Evolutionary conservation across 2,888 invertebrate genomes (phyloP).

Genomic region (Drosophila diplacantha): DNA sequence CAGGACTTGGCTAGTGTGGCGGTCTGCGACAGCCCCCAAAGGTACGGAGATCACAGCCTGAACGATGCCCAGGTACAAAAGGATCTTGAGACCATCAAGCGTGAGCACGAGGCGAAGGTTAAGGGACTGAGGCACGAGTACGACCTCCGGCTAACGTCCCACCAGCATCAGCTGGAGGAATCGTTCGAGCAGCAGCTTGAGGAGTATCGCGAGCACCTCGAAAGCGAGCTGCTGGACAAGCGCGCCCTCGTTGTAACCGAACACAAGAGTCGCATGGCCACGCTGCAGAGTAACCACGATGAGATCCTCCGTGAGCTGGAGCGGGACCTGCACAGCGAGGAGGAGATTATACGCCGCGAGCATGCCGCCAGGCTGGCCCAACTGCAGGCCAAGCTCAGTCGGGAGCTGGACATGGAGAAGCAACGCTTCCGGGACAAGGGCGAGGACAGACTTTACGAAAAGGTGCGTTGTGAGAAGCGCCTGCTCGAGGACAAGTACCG

Average conservation of each 20-base stretch:
- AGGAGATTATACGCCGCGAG: slow-evolving; percentile 83
- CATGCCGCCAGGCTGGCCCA: slow-evolving; percentile 84
- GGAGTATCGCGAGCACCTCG: slow-evolving; percentile 70
- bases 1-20: slow-evolving; percentile 33
- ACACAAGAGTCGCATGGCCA: slow-evolving; percentile 77
- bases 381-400: slow-evolving; percentile 81
- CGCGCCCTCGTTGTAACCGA: slow-evolving; percentile 80
- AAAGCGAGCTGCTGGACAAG: slow-evolving; percentile 78
- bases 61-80: slow-evolving; percentile 65
- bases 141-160: slow-evolving; percentile 75
- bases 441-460: slow-evolving; percentile 80
- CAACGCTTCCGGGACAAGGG: slow-evolving; percentile 76
- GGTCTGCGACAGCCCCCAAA: slow-evolving; percentile 11
- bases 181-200: slow-evolving; percentile 78
- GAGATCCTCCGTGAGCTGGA: slow-evolving; percentile 77
- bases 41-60: slow-evolving; percentile 49
- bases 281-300: slow-evolving; percentile 75
- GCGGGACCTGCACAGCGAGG: slow-evolving; percentile 79
- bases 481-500: slow-evolving; percentile 87
- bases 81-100: slow-evolving; percentile 68
- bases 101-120: slow-evolving; percentile 75
- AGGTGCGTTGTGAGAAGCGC: slow-evolving; percentile 84
- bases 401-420: slow-evolving; percentile 80
- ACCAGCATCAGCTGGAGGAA: slow-evolving; percentile 79
- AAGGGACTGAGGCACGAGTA: slow-evolving; percentile 77